These are phyloP conservation scores for Microcebus murinus DNA, from an alignment of 2,113 vertebrate genomes.

Conservation along the genomic window DNA sequence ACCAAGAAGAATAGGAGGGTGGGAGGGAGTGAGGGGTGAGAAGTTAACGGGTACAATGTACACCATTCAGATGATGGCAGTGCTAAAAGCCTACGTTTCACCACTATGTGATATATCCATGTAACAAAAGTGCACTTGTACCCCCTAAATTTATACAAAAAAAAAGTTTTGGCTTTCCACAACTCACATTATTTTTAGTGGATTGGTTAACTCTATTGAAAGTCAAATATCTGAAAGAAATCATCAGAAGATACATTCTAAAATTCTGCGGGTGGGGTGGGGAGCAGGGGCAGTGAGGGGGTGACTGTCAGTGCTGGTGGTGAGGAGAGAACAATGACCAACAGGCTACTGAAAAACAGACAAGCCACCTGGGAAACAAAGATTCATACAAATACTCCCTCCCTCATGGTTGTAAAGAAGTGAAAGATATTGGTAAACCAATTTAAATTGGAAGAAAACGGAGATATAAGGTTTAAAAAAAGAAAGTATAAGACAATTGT, in stretches of 20 bases:
- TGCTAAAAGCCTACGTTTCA: too few relatives aligned
- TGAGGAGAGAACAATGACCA: background rate
- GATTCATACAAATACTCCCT: background rate
- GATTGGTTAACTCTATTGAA: background rate
- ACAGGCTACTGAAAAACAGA: background rate
- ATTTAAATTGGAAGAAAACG: background rate
- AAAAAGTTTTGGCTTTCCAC: background rate
- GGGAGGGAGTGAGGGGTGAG: too few relatives aligned
- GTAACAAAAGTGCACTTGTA: too few relatives aligned
- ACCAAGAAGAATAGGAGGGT: too few relatives aligned
- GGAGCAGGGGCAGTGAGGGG: rapidly evolving
- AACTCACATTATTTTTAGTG: background rate
- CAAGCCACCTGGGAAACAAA: background rate
- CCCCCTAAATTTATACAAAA: too few relatives aligned
- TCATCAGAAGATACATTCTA: background rate
- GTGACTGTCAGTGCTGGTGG: rapidly evolving
- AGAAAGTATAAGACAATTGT: background rate
- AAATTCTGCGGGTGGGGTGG: rapidly evolving
- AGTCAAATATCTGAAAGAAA: background rate
- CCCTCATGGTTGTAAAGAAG: background rate
- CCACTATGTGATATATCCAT: too few relatives aligned
- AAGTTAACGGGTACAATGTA: too few relatives aligned
- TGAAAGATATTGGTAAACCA: background rate
- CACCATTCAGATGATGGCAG: too few relatives aligned
- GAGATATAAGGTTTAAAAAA: background rate